These are phyloP conservation scores for Cephus cinctus DNA, from an alignment of 1,140 invertebrate genomes.

Conservation along the genomic window DNA sequence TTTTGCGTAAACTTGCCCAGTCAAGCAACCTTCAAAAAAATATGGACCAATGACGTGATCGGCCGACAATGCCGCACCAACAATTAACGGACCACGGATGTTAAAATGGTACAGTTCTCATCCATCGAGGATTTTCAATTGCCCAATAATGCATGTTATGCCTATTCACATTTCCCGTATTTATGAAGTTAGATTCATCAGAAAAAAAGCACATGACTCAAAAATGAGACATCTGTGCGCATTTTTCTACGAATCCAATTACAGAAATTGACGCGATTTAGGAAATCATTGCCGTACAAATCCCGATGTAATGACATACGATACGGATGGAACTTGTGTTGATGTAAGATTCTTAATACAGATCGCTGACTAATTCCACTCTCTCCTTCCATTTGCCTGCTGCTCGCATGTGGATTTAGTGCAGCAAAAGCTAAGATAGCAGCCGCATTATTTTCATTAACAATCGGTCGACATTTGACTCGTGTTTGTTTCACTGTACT, in stretches of 20 bases:
- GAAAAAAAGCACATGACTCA: conserved; percentile 3
- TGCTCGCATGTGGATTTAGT: conserved; percentile 5
- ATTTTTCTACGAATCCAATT: conserved; percentile 6
- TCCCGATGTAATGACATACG: conserved; percentile 19
- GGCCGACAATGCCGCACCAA: conserved; percentile 7
- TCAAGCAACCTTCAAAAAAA: conserved; percentile 12
- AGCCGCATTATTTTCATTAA: background rate
- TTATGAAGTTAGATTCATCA: conserved; percentile 1
- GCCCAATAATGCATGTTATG: conserved; percentile 11
- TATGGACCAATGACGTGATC: conserved; percentile 11
- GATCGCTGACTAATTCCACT: conserved; percentile 1
- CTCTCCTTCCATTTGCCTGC: conserved; percentile 4
- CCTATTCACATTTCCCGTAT: background rate
- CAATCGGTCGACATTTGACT: conserved; percentile 1
- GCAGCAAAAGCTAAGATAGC: background rate
- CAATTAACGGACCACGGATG: conserved; percentile 11
- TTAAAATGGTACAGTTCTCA: background rate
- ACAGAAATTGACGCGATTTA: conserved; percentile 17
- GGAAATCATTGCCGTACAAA: conserved; percentile 13
- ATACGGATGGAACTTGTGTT: conserved; percentile 16
- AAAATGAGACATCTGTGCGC: background rate
- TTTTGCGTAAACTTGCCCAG: conserved; percentile 1
- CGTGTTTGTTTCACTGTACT: background rate
- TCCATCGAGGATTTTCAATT: conserved; percentile 11
- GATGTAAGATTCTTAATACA: conserved; percentile 11